Conservation (phyloP, 2,888 invertebrate species). For the Iphiclides podalirius region DNA sequence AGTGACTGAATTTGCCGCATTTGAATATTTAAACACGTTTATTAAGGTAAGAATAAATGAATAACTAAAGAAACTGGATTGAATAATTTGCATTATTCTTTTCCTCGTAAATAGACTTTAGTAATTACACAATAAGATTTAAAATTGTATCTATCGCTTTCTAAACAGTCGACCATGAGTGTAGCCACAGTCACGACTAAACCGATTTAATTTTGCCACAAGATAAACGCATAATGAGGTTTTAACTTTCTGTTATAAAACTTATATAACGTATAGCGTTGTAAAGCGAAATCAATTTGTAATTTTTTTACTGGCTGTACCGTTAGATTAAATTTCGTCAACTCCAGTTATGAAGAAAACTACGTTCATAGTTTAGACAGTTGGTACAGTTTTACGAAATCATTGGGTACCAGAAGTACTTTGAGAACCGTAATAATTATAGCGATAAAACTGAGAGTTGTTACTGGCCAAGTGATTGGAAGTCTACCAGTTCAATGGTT, state of each 20-base stretch:
- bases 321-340: slow-evolving; percentile 6
- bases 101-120: slow-evolving; percentile 44
- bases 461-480: too few relatives aligned
- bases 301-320: slow-evolving; percentile 2
- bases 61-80: slow-evolving; percentile 14
- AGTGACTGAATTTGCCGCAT: slow-evolving; percentile 56
- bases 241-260: slow-evolving; percentile 23
- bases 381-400: slow-evolving; percentile 20
- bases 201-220: slow-evolving; percentile 48
- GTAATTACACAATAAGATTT: slow-evolving; percentile 55
- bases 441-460: neutral
- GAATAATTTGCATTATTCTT: slow-evolving; percentile 41
- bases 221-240: slow-evolving; percentile 45
- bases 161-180: slow-evolving; percentile 75
- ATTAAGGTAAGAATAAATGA: slow-evolving; percentile 50
- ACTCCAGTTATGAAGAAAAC: neutral
- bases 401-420: slow-evolving; percentile 2
- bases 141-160: slow-evolving; percentile 63
- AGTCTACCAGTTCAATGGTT: too few relatives aligned
- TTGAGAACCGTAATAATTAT: slow-evolving; percentile 19
- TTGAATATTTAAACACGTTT: slow-evolving; percentile 46
- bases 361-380: neutral
- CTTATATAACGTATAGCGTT: slow-evolving; percentile 34
- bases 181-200: slow-evolving; percentile 61
- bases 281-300: slow-evolving; percentile 3